Evolutionary conservation across 2,888 invertebrate genomes (phyloP).

Genomic region (Petrolisthes cinctipes): DNA sequence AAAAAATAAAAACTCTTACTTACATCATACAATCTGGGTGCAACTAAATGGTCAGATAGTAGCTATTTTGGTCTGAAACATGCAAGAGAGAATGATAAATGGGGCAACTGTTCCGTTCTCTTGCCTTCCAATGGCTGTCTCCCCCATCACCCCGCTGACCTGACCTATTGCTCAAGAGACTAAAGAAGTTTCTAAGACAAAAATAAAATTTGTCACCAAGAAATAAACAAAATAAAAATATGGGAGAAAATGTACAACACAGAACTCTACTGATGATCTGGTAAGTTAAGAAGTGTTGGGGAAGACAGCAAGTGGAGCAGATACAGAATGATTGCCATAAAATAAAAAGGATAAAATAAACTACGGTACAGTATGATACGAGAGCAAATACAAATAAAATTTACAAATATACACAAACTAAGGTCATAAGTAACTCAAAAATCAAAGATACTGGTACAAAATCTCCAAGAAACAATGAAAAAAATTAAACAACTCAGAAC

Average conservation of each 20-base stretch:
- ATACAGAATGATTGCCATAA: conserved; percentile 16
- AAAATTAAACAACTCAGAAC: no score
- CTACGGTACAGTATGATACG: no score
- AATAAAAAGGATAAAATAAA: neutral
- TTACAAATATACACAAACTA: no score
- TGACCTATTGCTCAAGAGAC: neutral
- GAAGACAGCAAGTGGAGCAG: conserved; percentile 11
- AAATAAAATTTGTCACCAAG: neutral
- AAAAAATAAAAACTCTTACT: conserved; percentile 53
- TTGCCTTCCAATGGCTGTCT: conserved; percentile 1
- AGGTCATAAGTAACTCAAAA: no score
- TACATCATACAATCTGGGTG: conserved; percentile 60
- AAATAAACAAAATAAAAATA: neutral
- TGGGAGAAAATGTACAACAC: neutral
- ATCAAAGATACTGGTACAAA: no score
- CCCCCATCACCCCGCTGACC: neutral
- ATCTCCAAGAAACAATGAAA: no score
- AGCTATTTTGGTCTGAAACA: conserved; percentile 62
- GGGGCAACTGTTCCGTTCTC: conserved; percentile 20
- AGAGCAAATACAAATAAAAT: no score
- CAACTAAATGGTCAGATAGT: conserved; percentile 60
- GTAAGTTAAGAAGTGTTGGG: neutral
- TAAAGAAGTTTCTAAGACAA: neutral
- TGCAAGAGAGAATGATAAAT: conserved; percentile 53
- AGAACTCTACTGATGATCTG: neutral